Evolutionary conservation across 2,888 invertebrate genomes (phyloP), one percentile per base, ranked within the genome.

Genomic region (Zygothrica quintamaculata): DNA sequence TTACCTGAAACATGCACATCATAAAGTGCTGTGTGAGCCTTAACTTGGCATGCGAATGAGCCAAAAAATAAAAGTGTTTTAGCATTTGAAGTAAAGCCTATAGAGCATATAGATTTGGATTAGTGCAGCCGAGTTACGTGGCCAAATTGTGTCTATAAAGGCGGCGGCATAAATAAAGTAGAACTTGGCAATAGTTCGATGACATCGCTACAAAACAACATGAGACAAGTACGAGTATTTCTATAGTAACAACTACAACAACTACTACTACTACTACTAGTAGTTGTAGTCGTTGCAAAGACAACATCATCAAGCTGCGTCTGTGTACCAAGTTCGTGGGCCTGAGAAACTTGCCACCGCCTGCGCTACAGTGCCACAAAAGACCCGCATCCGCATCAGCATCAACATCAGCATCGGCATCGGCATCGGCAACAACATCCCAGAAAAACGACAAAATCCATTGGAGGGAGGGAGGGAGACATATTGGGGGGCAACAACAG

Each of bases 161-260:
- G 16, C 47, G 2, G 6, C 15, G 11, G 29, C 50, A 47, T 22
- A 53, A 43, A 61, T 62, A 80, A 65, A 55, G 29, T 37, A 25
- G 56, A 60, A 64, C 68, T 64, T 68, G 73, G 43, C 73, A 61
- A 73, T 74, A 77, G 84, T 87, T 74, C 80, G 76, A 74, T 76
- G 84, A 84, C 82, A 80, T 80, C 51, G 73, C 56, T 44, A 64
- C 65, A 66, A 66, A 56, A 61, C 67, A 58, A 62, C 53, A 56
- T 47, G 68, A 57, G 58, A 55, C 60, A 66, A 73, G 46, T 59
- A 52, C 18, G 18, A 22, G 18, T 22, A 22, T 2, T 22, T 22
- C 3, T 5, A 22, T 61, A 62, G 59, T 50, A 59, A 36, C 40
- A 60, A 56, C 37, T 9, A 29, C 36, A 37, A 15, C 37, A 59